phyloP scores from a whole-genome alignment of 2,888 invertebrate genomes.

The Euproctis similis region DNA sequence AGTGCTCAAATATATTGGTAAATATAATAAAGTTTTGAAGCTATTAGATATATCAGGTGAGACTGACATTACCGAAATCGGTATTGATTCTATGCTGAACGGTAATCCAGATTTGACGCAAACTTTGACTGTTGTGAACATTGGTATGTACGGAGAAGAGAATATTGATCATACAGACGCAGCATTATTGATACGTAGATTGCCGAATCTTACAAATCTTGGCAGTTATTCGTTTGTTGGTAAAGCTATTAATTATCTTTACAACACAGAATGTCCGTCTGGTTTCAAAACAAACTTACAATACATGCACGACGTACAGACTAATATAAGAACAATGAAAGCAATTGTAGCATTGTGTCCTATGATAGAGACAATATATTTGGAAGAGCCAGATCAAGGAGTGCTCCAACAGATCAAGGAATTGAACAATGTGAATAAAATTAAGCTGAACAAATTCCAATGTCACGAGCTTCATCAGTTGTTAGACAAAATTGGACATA shows the following conservation, averaged over 20 bases:
- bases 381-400: slow-evolving; percentile 78
- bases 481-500: slow-evolving; percentile 72
- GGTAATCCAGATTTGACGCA: slow-evolving; percentile 71
- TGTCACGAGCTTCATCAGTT: slow-evolving; percentile 77
- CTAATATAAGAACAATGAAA: slow-evolving; percentile 75
- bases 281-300: slow-evolving; percentile 78
- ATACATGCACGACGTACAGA: slow-evolving; percentile 80
- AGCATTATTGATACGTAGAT: slow-evolving; percentile 76
- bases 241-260: slow-evolving; percentile 74
- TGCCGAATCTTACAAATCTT: slow-evolving; percentile 79
- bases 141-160: slow-evolving; percentile 82
- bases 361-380: slow-evolving; percentile 77
- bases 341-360: slow-evolving; percentile 79
- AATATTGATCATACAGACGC: slow-evolving; percentile 80
- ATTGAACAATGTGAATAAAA: slow-evolving; percentile 64
- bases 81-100: slow-evolving; percentile 74
- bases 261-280: slow-evolving; percentile 68
- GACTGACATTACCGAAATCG: slow-evolving; percentile 80
- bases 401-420: slow-evolving; percentile 69
- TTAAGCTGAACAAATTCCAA: slow-evolving; percentile 79
- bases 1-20: slow-evolving; percentile 76
- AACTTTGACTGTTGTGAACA: slow-evolving; percentile 77
- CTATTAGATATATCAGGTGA: slow-evolving; percentile 82
- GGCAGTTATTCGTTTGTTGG: slow-evolving; percentile 82
- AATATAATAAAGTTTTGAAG: slow-evolving; percentile 73